Conservation (phyloP, 2,113 vertebrate genomes). For the Aptenodytes forsteri region DNA sequence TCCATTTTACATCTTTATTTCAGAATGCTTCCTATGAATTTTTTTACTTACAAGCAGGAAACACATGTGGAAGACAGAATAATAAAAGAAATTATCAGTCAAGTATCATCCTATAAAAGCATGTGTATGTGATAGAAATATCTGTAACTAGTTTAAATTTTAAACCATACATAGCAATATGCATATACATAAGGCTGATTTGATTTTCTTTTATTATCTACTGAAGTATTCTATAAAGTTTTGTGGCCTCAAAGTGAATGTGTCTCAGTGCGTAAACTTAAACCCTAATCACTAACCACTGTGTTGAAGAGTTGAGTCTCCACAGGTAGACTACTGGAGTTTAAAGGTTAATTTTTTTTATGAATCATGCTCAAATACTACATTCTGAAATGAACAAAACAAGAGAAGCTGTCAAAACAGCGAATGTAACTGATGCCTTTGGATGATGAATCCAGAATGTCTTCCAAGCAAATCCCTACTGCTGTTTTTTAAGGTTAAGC, state of each 20-base stretch:
- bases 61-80: background rate
- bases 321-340: background rate
- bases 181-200: background rate
- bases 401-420: background rate
- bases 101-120: background rate
- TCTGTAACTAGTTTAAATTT: background rate
- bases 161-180: background rate
- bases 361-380: background rate
- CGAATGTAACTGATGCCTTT: background rate
- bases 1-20: background rate
- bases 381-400: background rate
- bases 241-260: background rate
- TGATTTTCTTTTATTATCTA: background rate
- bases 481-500: conserved; percentile 30
- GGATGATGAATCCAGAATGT: conserved; percentile 14
- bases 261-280: background rate
- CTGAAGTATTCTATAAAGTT: background rate
- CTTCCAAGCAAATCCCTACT: conserved; percentile 13
- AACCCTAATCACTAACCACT: background rate
- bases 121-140: background rate
- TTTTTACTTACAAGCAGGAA: background rate
- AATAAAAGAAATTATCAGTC: background rate
- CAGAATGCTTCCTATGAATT: background rate
- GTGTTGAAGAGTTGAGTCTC: background rate
- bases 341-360: background rate